A percentile compares a stretch with the other conserved stretches of the same genome.
phyloP scores from a whole-genome alignment of 2,888 invertebrate species.

The Pristionchus japonicus region DNA sequence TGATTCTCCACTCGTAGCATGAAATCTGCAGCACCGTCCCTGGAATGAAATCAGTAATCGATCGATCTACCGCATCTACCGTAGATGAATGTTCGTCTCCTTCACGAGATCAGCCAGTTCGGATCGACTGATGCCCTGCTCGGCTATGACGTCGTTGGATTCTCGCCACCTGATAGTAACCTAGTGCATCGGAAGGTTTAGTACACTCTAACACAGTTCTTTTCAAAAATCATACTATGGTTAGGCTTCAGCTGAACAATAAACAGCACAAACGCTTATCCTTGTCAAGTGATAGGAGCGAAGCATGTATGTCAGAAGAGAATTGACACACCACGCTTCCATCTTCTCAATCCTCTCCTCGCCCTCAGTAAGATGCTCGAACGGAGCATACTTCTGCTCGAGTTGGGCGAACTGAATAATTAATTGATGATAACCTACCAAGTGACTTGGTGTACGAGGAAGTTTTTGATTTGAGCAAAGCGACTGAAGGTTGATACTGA shows the following conservation, averaged over 20 bases:
- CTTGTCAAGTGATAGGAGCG: no score
- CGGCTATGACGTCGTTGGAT: background rate
- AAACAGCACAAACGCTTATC: no score
- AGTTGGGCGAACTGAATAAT: background rate
- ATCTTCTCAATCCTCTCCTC: background rate
- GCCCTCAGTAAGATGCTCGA: background rate
- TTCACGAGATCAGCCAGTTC: background rate
- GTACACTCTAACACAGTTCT: no score
- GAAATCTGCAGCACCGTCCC: background rate
- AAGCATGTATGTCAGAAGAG: no score
- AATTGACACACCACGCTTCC: conserved; percentile 18
- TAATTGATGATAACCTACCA: background rate
- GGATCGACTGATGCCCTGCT: background rate
- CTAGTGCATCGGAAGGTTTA: no score
- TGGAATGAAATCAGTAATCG: background rate
- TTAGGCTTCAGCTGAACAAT: no score
- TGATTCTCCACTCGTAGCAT: background rate
- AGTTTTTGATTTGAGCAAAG: no score
- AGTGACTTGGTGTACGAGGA: no score
- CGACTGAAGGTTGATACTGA: no score
- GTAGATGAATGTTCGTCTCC: background rate
- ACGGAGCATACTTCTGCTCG: background rate
- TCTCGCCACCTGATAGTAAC: background rate
- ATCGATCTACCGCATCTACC: background rate
- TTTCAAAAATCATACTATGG: no score